Base-by-base conservation (phyloP, 2,888 invertebrate species). In the Hanleya hanleyi region DNA sequence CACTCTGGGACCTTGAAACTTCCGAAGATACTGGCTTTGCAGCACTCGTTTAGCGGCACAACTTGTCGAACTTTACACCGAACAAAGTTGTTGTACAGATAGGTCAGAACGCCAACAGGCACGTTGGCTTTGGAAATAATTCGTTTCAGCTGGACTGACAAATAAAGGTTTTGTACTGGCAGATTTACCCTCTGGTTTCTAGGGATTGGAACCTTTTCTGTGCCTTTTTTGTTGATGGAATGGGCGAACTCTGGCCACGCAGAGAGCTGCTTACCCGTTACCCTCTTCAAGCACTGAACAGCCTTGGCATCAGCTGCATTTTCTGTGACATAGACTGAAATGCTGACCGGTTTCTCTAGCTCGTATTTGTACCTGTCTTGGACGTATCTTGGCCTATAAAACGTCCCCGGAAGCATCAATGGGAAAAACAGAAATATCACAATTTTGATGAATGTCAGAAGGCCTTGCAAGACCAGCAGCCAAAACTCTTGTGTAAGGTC, bases 351-450 rank as follows among this genome's bases (percentile, higher is more conserved):
- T 64, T 64, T 64, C 22, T 4, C 36, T 3, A 64, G 38, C 26
- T 64, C 38, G 15, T 36, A 3, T n/a, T 37, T 37, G 64, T 64
- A 64, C 15, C 38, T 18, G 26, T 64, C 64, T 36, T 37, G 64
- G 15, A 64, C 38, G 29, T 64, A 64, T 3, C 38, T 26, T 35
- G 64, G 64, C 15, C 69, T 69, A 64, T 74, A 79, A 9, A 80
- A 51, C 65, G 70, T 68, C 29, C 67, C 41, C 57, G 78, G 76
- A 3, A 82, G 62, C 18, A 75, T 57, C 41, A 79, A 67, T 12
- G 81, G 82, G 49, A 79, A 78, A 22, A 78, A 71, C 9, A 81
- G 68, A 12, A 82, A 66, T 41, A 80, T 73, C n/a, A 47, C 38
- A 12, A 81, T 64, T 61, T 81, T 81, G 33, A 81, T 38, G 12